phyloP scores from a whole-genome alignment of 2,888 invertebrate genomes.

The Drosophila diplacantha region DNA sequence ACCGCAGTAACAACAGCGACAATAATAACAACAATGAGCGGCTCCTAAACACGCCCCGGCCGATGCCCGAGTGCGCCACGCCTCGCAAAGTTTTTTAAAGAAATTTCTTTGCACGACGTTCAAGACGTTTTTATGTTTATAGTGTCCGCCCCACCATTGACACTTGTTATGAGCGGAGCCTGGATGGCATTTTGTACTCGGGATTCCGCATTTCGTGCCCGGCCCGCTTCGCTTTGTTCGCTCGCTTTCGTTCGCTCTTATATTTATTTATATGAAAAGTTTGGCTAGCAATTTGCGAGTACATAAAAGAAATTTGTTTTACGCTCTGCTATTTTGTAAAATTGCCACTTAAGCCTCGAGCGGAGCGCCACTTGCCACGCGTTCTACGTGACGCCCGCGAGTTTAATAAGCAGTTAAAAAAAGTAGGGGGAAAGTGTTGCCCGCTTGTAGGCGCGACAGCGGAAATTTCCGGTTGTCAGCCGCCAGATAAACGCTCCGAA shows the following conservation, averaged over 20 bases:
- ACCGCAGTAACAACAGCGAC: constrained; percentile 30
- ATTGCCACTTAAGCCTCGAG: constrained; percentile 70
- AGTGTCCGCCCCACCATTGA: constrained; percentile 59
- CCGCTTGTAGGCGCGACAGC: constrained; percentile 39
- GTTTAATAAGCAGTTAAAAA: constrained; percentile 60
- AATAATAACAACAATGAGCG: constrained; percentile 54
- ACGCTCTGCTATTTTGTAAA: constrained; percentile 68
- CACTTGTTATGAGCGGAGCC: constrained; percentile 61
- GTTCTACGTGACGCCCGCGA: constrained; percentile 54
- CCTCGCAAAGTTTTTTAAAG: constrained; percentile 60
- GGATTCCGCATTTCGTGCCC: constrained; percentile 18
- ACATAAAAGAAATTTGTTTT: constrained; percentile 73
- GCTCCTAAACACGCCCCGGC: constrained; percentile 47
- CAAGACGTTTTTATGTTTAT: constrained; percentile 62
- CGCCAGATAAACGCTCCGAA: constrained; percentile 50
- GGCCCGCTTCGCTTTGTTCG: constrained; percentile 43
- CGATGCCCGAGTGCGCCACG: constrained; percentile 48
- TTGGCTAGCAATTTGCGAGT: constrained; percentile 70
- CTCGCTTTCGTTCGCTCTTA: constrained; percentile 56
- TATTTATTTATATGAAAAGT: constrained; percentile 72
- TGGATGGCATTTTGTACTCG: constrained; percentile 45
- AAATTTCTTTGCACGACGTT: constrained; percentile 39
- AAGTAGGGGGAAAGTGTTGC: constrained; percentile 45
- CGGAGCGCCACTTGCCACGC: constrained; percentile 8
- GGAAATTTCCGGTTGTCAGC: constrained; percentile 63